These are phyloP conservation scores for Manduca sexta DNA, from an alignment of 1,140 invertebrate species.

Conservation along the genomic window DNA sequence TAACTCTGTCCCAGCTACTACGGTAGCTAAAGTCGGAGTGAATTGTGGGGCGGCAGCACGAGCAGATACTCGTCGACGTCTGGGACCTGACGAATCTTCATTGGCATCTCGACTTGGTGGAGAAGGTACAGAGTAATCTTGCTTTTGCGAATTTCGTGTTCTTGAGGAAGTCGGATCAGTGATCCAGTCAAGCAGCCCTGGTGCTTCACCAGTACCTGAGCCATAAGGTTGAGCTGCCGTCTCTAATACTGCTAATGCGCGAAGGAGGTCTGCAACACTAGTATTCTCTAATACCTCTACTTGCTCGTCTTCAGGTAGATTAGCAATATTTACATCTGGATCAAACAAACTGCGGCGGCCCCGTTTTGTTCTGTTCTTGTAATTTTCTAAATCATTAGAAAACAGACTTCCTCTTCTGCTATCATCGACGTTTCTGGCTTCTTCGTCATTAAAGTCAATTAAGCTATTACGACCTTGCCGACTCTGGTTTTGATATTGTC, in stretches of 20 bases:
- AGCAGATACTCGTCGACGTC: conserved; percentile 52
- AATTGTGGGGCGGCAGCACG: conserved; percentile 58
- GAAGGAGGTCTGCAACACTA: conserved; percentile 82
- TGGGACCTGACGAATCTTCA: conserved; percentile 44
- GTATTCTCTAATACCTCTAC: conserved; percentile 82
- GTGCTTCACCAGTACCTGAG: conserved; percentile 9
- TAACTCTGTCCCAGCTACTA: conserved; percentile 58
- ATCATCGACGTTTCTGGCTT: conserved; percentile 31
- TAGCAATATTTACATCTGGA: conserved; percentile 54
- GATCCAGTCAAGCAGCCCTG: conserved; percentile 29
- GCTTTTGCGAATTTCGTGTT: conserved; percentile 42
- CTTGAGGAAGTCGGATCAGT: conserved; percentile 15
- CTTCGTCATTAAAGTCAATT: conserved; percentile 43
- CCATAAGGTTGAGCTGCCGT: conserved; percentile 27
- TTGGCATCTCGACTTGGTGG: conserved; percentile 24
- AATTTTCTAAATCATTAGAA: conserved; percentile 47
- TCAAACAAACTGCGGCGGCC: conserved; percentile 74
- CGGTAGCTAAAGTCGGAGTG: conserved; percentile 60
- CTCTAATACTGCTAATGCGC: conserved; percentile 78
- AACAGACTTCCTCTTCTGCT: conserved; percentile 37
- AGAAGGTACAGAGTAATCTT: conserved; percentile 33
- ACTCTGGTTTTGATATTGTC: conserved; percentile 53
- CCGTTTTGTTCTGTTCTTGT: conserved; percentile 44
- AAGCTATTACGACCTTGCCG: conserved; percentile 63
- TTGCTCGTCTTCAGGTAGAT: conserved; percentile 66